Percentiles rank a stretch among this genome's conserved stretches.
Conservation (phyloP, 2,797 vertebrate species). For the Epinephelus coioides region DNA sequence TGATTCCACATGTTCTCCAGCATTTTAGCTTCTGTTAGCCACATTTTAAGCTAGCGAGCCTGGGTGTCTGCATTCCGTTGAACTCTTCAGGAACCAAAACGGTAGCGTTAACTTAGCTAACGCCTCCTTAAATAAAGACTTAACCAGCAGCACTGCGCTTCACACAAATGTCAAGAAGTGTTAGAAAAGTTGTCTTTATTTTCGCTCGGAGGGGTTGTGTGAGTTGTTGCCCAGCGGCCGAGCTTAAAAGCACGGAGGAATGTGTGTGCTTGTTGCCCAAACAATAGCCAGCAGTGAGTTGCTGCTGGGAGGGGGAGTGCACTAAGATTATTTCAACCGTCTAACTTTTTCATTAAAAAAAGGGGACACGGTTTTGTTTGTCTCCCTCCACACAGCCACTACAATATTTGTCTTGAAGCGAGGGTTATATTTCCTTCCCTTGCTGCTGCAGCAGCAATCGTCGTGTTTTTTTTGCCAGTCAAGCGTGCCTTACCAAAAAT, state of each 20-base stretch:
- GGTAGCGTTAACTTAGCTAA: conserved; percentile 5
- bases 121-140: neutral
- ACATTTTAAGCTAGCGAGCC: conserved; percentile 75
- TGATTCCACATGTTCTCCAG: conserved; percentile 70
- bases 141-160: accelerated
- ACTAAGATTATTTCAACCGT: conserved; percentile 36
- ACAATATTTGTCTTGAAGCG: neutral
- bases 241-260: conserved; percentile 73
- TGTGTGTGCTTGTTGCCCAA: conserved; percentile 82
- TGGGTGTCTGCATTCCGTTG: conserved; percentile 55
- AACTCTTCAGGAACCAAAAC: conserved; percentile 58
- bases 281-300: conserved; percentile 81
- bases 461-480: conserved; percentile 52
- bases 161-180: neutral
- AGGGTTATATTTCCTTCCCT: conserved; percentile 8
- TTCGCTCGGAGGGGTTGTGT: conserved; percentile 1
- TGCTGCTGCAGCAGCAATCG: conserved; percentile 36
- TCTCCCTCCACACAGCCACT: neutral
- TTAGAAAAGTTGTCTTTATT: neutral
- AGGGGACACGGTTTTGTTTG: conserved; percentile 1
- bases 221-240: conserved; percentile 70
- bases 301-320: conserved; percentile 29
- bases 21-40: conserved; percentile 78
- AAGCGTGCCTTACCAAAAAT: conserved; percentile 48
- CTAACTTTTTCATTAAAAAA: conserved; percentile 63